Evolutionary conservation across 2,113 vertebrate species (phyloP), one percentile per base, ranked within the genome.

Genomic region (Pygathrix nemaeus): DNA sequence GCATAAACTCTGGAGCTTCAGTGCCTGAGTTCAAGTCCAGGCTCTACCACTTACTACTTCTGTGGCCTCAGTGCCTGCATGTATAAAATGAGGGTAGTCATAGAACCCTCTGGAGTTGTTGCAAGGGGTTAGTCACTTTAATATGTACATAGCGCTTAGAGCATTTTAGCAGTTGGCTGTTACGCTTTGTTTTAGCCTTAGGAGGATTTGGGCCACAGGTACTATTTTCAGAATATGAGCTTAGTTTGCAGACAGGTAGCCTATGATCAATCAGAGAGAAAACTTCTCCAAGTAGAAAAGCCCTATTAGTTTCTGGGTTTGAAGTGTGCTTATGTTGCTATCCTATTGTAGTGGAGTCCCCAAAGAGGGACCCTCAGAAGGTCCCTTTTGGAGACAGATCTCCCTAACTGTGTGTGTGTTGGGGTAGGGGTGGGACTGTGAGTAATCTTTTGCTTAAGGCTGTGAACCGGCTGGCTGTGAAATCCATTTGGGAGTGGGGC

Each of bases 401-500:
- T 85, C 18, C 27, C 43, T 32, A 32, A 70, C 70, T 17, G 23
- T 57, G 20, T 27, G 43, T 7, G 8, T 14, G 3, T 7, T 30
- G n/a, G 70, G 6, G n/a, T 72, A 20, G 17, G 68, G 35, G 32
- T 43, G 13, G 17, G 78, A 8, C 66, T 86, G 83, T 70, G 61
- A 91, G 40, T 88, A 80, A 96, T 92, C 52, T 57, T 91, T 40
- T 79, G 70, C 78, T 79, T 55, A 43, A 88, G 78, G 30, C 43
- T 50, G 30, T 90, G 90, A 81, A 72, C 86, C 85, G 55, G 30
- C 66, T 88, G 23, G 40, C 88, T 97, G 82, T 78, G 92, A 84
- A 93, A 87, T 80, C 92, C 86, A 94, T 84, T 48, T 84, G 90
- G 87, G 87, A 92, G 27, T 73, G 93, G 92, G 48, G 40, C 23